A percentile compares a stretch with the other conserved stretches of the same genome.
Evolutionary conservation across 2,113 vertebrate species (phyloP).

Genomic region (Corythaixoides concolor): DNA sequence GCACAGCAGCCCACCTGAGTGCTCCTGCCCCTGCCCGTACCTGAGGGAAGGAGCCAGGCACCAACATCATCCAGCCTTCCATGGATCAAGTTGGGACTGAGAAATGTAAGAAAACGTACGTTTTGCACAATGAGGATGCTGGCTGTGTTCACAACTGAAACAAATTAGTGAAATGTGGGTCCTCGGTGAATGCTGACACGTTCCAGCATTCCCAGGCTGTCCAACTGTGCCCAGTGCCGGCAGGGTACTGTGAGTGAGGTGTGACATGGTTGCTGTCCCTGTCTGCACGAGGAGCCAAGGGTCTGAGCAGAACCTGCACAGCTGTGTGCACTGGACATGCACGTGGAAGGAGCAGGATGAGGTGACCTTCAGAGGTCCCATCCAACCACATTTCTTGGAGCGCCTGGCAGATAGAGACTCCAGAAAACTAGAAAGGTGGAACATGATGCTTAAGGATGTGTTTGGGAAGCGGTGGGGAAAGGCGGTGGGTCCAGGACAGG

Average conservation of each 20-base stretch:
- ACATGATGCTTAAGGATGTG: not conserved
- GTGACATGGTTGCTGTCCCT: not conserved
- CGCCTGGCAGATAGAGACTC: not conserved
- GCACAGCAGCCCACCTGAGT: not conserved
- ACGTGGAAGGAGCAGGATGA: not conserved
- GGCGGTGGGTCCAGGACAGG: not conserved
- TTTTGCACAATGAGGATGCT: not conserved
- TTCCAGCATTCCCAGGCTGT: not conserved
- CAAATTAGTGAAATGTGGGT: not conserved
- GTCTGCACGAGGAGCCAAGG: fast-evolving
- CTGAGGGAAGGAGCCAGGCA: not conserved
- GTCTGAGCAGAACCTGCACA: not conserved
- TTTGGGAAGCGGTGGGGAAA: not conserved
- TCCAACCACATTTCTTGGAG: not conserved
- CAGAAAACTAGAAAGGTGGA: not conserved
- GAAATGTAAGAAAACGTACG: not conserved
- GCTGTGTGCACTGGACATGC: not conserved
- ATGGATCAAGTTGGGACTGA: not conserved
- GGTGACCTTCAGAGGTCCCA: not conserved
- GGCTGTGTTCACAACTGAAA: not conserved
- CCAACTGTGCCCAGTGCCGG: not conserved
- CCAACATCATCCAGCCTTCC: not conserved
- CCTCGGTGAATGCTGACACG: fast-evolving
- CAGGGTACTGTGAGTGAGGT: fast-evolving
- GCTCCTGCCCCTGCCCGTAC: not conserved